Evolutionary conservation across 2,888 invertebrate species (phyloP), one percentile per base, ranked within the genome.

Genomic region (Ochlodes sylvanus): DNA sequence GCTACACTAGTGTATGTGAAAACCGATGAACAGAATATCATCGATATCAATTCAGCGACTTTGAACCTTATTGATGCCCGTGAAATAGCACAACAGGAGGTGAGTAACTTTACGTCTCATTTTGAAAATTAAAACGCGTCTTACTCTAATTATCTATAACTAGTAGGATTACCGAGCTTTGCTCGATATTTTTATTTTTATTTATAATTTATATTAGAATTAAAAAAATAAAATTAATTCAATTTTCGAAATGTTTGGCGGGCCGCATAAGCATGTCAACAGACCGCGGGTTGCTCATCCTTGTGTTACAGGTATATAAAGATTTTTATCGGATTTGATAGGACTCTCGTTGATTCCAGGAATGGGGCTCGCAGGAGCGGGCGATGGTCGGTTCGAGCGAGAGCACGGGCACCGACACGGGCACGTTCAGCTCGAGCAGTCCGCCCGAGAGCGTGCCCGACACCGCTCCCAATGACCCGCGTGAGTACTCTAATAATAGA

Each of bases 371-470:
- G 0, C 92, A 92, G 68, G 88, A 90, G 71, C 87, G 90, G 0
- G 92, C 93, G 0, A 93, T 93, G 93, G 92, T 90, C 0, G 91
- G 90, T 0, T 93, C 94, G 0, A 88, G 81, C 64, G 92, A 91
- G 69, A 93, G 93, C 70, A 89, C 92, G 0, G 92, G 91, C 66
- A 90, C 92, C 0, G 94, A 93, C 74, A 92, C 93, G 0, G 89
- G 87, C 12, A 93, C 92, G 0, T 90, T 90, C 74, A 92, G 92
- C 56, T 92, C 92, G 0, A 89, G 90, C 32, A 92, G 92, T 63
- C 93, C 93, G 3, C 92, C 92, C 0, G 92, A 90, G 52, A 76
- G 76, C 50, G 77, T 76, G 9, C 77, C 77, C 1, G 76, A 77
- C 4, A 68, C 57, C 5, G 34, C 64, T 14, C 44, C 32, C 0